These are phyloP conservation scores for Melospiza melodia DNA, from an alignment of 2,113 vertebrate species.

Conservation along the genomic window DNA sequence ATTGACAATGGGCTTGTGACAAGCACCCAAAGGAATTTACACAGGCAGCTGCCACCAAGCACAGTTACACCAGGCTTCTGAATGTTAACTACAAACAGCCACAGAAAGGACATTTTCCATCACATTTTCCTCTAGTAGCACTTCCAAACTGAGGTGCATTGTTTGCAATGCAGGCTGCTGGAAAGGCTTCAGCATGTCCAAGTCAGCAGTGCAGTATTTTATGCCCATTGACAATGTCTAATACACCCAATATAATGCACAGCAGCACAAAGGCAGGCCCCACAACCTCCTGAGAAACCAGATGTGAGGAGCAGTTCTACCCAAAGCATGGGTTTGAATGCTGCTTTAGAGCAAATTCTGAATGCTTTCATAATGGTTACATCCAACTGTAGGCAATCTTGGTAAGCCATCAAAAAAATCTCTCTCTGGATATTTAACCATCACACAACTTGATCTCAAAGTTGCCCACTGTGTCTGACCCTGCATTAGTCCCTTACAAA, in stretches of 20 bases:
- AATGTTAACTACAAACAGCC: neutral
- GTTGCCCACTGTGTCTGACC: neutral
- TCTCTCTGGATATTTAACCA: neutral
- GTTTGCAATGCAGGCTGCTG: neutral
- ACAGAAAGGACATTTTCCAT: neutral
- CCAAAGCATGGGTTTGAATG: rapidly evolving
- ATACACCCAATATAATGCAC: rapidly evolving
- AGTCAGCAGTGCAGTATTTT: neutral
- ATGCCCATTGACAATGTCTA: neutral
- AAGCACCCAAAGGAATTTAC: neutral
- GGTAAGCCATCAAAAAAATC: neutral
- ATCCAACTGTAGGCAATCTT: neutral
- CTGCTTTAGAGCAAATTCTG: neutral
- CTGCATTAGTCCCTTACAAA: neutral
- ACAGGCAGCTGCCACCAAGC: neutral
- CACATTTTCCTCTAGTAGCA: neutral
- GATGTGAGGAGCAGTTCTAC: neutral
- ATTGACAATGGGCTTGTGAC: rapidly evolving
- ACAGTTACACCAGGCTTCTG: neutral
- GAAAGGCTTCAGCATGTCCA: neutral
- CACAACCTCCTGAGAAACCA: neutral
- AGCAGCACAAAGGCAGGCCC: neutral
- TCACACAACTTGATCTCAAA: neutral
- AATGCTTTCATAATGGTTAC: neutral
- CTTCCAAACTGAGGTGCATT: neutral